Evolutionary conservation across 2,888 invertebrate species (phyloP).

Genomic region (Cheiracanthium punctorium): DNA sequence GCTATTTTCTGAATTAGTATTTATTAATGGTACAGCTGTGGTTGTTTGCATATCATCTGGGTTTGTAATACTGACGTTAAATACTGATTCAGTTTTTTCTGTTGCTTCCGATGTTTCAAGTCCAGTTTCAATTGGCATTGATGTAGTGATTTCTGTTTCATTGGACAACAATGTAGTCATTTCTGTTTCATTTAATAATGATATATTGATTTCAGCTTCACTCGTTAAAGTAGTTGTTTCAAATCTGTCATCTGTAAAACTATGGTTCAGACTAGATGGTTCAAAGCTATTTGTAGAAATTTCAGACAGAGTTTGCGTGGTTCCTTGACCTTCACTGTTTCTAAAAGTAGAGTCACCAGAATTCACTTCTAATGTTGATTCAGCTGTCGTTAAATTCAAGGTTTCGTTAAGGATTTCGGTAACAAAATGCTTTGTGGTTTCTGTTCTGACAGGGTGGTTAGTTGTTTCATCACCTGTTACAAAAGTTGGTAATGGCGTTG

Average conservation of each 20-base stretch:
- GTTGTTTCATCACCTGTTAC: background rate
- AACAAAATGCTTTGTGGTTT: background rate
- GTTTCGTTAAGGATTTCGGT: too few species aligned
- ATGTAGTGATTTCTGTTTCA: background rate
- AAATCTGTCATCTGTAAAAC: background rate
- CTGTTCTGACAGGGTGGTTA: background rate
- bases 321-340: too few species aligned
- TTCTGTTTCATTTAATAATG: background rate
- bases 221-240: background rate
- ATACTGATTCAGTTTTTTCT: background rate
- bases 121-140: background rate
- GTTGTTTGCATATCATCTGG: background rate
- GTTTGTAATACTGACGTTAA: background rate
- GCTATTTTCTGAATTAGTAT: too few species aligned
- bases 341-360: too few species aligned
- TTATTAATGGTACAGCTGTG: too few species aligned
- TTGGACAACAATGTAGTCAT: too few species aligned
- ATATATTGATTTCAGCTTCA: background rate
- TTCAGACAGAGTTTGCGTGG: too few species aligned
- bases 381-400: too few species aligned
- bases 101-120: background rate
- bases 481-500: background rate
- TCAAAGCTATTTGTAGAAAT: too few species aligned
- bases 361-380: too few species aligned
- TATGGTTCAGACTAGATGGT: too few species aligned